phyloP scores from a whole-genome alignment of 2,888 invertebrate genomes.

The Diloba caeruleocephala region DNA sequence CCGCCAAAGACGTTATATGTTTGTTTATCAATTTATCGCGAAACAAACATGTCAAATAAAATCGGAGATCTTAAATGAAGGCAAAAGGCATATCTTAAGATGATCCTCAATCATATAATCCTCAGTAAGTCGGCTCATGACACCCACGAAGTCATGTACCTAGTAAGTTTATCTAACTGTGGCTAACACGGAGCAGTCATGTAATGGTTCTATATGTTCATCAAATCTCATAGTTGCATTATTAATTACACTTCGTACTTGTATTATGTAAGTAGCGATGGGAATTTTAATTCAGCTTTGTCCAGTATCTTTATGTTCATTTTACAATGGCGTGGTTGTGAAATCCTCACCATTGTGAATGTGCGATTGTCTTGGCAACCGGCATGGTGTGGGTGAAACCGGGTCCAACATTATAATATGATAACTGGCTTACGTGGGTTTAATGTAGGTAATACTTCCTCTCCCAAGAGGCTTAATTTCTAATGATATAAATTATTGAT shows the following conservation, averaged over 20 bases:
- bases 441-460: not conserved
- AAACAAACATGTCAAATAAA: too few species aligned
- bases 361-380: constrained; percentile 40
- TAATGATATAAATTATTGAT: too few species aligned
- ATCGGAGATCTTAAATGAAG: too few species aligned
- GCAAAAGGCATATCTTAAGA: too few species aligned
- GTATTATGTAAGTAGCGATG: constrained; percentile 29
- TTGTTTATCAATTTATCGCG: too few species aligned
- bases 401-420: constrained; percentile 7
- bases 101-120: too few species aligned
- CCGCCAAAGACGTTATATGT: too few species aligned
- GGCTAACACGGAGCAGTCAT: too few species aligned
- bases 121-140: too few species aligned
- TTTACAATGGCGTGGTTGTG: constrained; percentile 59
- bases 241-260: constrained; percentile 23
- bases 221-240: constrained; percentile 14
- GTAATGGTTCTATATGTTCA: constrained; percentile 14
- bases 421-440: constrained; percentile 19
- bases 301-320: constrained; percentile 31
- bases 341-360: constrained; percentile 61
- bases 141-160: too few species aligned
- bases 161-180: too few species aligned
- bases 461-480: not conserved
- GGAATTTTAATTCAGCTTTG: constrained; percentile 34
- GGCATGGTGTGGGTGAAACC: constrained; percentile 38